Percentiles rank a stretch among this genome's conserved stretches.
Evolutionary conservation across 2,888 invertebrate species (phyloP).

Genomic region (Rugalucina vietnamica): DNA sequence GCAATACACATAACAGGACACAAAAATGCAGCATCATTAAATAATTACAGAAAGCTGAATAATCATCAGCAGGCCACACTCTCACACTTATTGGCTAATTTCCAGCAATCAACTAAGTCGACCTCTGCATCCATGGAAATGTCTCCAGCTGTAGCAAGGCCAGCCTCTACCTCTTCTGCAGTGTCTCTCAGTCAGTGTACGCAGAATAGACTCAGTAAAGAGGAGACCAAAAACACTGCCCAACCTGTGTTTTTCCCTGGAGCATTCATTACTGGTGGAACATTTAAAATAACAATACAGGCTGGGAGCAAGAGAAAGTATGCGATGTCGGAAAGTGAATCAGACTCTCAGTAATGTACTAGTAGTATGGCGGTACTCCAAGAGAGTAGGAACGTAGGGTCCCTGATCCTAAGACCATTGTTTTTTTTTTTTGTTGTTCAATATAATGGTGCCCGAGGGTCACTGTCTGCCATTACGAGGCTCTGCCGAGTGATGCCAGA

Average conservation of each 20-base stretch:
- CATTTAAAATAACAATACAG: not conserved
- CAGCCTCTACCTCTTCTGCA: not conserved
- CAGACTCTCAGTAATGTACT: not conserved
- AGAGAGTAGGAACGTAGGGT: too few species aligned
- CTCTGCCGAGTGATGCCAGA: too few species aligned
- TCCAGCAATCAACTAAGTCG: too few species aligned
- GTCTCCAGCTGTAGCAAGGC: not conserved
- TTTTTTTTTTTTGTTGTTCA: too few species aligned
- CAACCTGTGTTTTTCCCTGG: not conserved
- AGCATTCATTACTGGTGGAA: not conserved
- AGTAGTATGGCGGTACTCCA: too few species aligned
- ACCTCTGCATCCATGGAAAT: too few species aligned
- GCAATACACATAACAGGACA: conserved; percentile 26
- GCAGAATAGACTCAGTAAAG: not conserved
- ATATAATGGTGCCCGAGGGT: too few species aligned
- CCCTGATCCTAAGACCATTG: too few species aligned
- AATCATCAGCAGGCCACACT: not conserved
- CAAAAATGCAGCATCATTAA: conserved; percentile 27
- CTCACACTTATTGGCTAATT: not conserved
- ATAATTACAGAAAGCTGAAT: conserved; percentile 24
- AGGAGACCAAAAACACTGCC: not conserved
- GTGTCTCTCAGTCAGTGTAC: not conserved
- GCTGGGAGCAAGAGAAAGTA: not conserved
- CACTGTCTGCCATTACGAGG: too few species aligned
- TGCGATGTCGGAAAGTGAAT: not conserved